A percentile compares a stretch with the other conserved stretches of the same genome.
Conservation (phyloP, 1,140 invertebrate genomes). For the Drosophila sp. region DNA sequence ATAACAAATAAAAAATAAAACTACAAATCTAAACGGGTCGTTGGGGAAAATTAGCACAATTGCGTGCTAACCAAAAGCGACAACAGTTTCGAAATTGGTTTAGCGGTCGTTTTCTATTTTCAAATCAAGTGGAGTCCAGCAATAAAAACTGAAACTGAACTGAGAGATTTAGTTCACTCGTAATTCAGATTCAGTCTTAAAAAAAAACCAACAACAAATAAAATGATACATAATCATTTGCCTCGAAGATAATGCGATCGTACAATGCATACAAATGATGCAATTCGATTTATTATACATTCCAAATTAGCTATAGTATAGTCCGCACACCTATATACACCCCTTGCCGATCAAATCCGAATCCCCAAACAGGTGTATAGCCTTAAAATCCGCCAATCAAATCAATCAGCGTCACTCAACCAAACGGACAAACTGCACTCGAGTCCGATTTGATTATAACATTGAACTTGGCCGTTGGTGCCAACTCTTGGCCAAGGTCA, state of each 20-base stretch:
- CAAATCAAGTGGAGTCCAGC: conserved; percentile 19
- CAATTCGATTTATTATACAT: conserved; percentile 25
- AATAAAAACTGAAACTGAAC: conserved; percentile 16
- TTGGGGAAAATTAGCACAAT: conserved; percentile 49
- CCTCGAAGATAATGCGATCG: conserved; percentile 13
- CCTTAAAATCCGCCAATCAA: not conserved
- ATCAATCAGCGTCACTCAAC: conserved; percentile 8
- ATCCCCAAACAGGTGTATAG: not conserved
- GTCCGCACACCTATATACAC: not conserved
- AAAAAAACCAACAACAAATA: not conserved
- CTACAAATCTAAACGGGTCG: conserved; percentile 38
- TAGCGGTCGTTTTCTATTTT: conserved; percentile 49
- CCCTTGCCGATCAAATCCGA: not conserved
- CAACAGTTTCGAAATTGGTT: conserved; percentile 43
- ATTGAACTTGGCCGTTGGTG: conserved; percentile 30
- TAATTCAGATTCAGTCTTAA: conserved; percentile 2
- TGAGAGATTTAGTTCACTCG: conserved; percentile 6
- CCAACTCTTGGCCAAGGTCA: conserved; percentile 26
- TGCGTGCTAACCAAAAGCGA: conserved; percentile 50
- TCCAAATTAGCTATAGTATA: not conserved
- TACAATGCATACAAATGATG: conserved; percentile 39
- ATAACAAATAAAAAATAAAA: conserved; percentile 6
- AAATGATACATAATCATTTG: conserved; percentile 11
- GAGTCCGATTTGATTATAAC: conserved; percentile 5
- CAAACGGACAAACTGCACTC: conserved; percentile 13